Percentiles rank a stretch among this genome's conserved stretches.
Conservation (phyloP, 1,140 invertebrate genomes). For the Drosophila malerkotliana region DNA sequence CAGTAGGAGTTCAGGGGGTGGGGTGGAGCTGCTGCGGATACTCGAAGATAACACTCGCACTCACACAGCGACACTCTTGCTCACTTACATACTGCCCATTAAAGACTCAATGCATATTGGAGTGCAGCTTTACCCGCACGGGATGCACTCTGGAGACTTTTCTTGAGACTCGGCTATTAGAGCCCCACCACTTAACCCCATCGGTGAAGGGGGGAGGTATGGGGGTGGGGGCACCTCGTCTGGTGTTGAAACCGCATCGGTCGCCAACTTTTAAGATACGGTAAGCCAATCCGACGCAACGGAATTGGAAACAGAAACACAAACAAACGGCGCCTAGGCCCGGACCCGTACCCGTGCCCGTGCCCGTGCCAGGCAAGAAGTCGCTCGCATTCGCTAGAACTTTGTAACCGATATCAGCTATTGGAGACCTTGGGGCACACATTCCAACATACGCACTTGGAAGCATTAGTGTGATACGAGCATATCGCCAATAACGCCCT, state of each 20-base stretch:
- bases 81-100: slow-evolving; percentile 11
- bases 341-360: not conserved
- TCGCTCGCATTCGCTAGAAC: slow-evolving; percentile 30
- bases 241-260: not conserved
- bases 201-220: too few relatives aligned
- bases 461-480: slow-evolving; percentile 28
- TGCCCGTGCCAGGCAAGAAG: slow-evolving; percentile 9
- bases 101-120: not conserved
- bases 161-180: too few relatives aligned
- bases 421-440: slow-evolving; percentile 28
- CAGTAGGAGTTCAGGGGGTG: not conserved
- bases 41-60: slow-evolving; percentile 49
- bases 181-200: too few relatives aligned
- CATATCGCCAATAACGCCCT: slow-evolving; percentile 31
- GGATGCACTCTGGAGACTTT: not conserved
- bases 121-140: not conserved
- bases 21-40: slow-evolving; percentile 8
- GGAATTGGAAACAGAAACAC: slow-evolving; percentile 21
- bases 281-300: slow-evolving; percentile 32
- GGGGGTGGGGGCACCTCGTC: not conserved
- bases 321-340: not conserved
- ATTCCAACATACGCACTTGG: slow-evolving; percentile 25
- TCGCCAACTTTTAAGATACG: not conserved
- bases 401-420: slow-evolving; percentile 30
- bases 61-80: not conserved